Evolutionary conservation across 2,888 invertebrate species (phyloP).

Genomic region (Pseudococcus longispinus): DNA sequence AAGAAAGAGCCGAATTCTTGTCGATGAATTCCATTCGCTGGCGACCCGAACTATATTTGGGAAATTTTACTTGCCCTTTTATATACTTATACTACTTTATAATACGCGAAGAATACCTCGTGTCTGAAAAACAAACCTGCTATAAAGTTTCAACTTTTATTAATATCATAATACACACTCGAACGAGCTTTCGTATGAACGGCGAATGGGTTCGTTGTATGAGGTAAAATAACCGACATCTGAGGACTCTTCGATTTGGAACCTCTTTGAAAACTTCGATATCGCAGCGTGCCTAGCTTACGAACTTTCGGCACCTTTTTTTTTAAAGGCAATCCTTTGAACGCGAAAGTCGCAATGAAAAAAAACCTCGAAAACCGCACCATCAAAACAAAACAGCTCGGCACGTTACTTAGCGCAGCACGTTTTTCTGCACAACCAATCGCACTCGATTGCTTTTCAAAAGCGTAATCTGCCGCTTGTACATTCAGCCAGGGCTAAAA

Average conservation of each 20-base stretch:
- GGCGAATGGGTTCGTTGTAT: background rate
- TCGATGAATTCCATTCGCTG: no score
- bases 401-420: background rate
- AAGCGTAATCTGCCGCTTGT: background rate
- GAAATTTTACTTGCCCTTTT: no score
- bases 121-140: background rate
- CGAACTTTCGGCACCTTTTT: background rate
- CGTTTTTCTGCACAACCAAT: background rate
- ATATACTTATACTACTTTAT: no score
- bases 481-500: background rate
- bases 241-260: background rate
- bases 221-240: background rate
- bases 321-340: background rate
- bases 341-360: background rate
- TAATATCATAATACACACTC: slow-evolving; percentile 16
- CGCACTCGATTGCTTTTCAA: background rate
- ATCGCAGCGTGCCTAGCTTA: background rate
- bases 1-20: background rate
- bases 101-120: background rate
- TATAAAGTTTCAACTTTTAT: slow-evolving; percentile 3
- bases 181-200: background rate
- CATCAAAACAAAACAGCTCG: background rate
- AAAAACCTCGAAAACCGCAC: background rate
- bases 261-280: background rate
- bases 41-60: no score